Conservation (phyloP, 2,113 vertebrate species). For the Ranitomeya imitator region DNA sequence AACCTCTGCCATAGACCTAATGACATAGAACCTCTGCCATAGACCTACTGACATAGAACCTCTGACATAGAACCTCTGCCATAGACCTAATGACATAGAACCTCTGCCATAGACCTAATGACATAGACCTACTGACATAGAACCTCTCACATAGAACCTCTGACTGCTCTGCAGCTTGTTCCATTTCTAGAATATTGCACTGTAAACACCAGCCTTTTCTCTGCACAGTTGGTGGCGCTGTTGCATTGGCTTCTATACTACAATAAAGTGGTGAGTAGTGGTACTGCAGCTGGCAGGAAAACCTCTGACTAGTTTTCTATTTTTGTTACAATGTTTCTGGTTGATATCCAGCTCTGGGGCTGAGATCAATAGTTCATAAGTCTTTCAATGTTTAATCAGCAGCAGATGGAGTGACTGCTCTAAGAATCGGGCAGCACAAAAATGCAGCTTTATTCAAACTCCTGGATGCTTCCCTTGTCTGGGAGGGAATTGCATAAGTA, state of each 20-base stretch:
- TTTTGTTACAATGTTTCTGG: not conserved
- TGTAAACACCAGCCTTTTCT: not conserved
- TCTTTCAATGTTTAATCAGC: not conserved
- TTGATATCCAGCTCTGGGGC: not conserved
- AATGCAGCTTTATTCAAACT: too few species aligned
- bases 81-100: too few species aligned
- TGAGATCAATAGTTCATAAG: not conserved
- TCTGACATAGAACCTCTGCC: too few species aligned
- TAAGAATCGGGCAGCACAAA: not conserved
- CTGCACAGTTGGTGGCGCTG: constrained; percentile 9
- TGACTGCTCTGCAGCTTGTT: not conserved
- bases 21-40: too few species aligned
- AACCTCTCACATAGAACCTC: not conserved
- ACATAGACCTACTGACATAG: not conserved
- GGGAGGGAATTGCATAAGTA: too few species aligned
- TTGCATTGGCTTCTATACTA: not conserved
- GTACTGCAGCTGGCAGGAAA: not conserved
- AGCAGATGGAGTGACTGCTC: not conserved
- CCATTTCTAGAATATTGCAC: not conserved
- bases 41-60: too few species aligned
- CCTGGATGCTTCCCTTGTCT: too few species aligned
- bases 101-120: too few species aligned
- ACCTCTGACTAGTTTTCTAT: not conserved
- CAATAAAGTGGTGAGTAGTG: not conserved
- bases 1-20: too few species aligned